A percentile compares a stretch with the other conserved stretches of the same genome.
These are phyloP conservation scores for Phaetusa simplex DNA, from an alignment of 2,113 vertebrate species.

Conservation along the genomic window DNA sequence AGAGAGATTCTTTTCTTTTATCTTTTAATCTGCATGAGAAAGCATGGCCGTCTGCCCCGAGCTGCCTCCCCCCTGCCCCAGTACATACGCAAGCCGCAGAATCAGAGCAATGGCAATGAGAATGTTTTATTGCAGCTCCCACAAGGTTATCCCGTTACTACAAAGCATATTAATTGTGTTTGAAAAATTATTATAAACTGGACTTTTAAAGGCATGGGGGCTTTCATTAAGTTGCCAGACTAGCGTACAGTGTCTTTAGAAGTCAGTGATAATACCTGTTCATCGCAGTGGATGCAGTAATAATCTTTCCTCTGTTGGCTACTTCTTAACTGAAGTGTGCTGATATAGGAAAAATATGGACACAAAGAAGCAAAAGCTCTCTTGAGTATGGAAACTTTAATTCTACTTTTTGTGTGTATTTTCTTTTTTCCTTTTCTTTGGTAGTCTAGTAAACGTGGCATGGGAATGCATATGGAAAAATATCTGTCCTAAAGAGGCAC, in stretches of 20 bases:
- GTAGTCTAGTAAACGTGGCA: not conserved
- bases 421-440: not conserved
- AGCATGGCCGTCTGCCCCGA: not conserved
- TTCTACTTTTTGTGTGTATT: not conserved
- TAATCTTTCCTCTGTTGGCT: not conserved
- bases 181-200: not conserved
- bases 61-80: not conserved
- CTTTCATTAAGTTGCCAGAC: not conserved
- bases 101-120: not conserved
- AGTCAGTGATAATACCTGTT: not conserved
- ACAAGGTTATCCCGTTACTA: not conserved
- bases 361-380: not conserved
- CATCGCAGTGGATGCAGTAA: not conserved
- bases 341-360: not conserved
- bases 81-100: not conserved
- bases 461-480: not conserved
- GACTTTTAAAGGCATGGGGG: not conserved
- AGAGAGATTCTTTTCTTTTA: not conserved
- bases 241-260: not conserved
- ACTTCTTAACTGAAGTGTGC: not conserved
- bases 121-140: not conserved
- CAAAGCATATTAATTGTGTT: not conserved
- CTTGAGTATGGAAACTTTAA: not conserved
- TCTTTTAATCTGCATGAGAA: not conserved
- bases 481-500: not conserved